These are phyloP conservation scores for Tachyglossus aculeatus DNA, from an alignment of 2,797 vertebrate species.

Conservation along the genomic window DNA sequence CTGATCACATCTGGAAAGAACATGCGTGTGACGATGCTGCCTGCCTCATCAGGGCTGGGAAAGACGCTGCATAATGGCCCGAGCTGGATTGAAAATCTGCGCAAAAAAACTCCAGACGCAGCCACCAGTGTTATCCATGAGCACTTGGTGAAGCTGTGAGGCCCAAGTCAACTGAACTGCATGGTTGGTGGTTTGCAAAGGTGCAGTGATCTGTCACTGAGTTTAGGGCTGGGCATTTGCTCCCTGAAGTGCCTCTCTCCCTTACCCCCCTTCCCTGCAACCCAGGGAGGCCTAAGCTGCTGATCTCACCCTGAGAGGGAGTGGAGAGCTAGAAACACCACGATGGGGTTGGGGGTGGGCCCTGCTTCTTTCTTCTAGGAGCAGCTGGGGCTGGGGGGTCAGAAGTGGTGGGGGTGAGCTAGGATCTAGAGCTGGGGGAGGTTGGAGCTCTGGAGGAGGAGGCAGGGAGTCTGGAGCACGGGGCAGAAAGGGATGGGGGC, in stretches of 20 bases:
- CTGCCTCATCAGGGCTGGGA: conserved; percentile 60
- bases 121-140: conserved; percentile 45
- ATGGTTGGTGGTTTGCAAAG: too few relatives aligned
- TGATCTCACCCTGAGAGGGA: background rate
- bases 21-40: conserved; percentile 72
- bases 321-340: background rate
- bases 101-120: conserved; percentile 68
- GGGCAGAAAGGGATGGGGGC: too few relatives aligned
- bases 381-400: too few relatives aligned
- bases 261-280: background rate
- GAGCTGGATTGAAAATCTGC: conserved; percentile 75
- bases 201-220: too few relatives aligned
- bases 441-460: too few relatives aligned
- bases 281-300: background rate
- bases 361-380: too few relatives aligned
- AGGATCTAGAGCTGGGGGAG: too few relatives aligned
- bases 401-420: too few relatives aligned
- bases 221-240: background rate
- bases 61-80: conserved; percentile 59
- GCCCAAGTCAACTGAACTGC: conserved; percentile 29
- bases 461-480: too few relatives aligned
- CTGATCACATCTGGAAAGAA: conserved; percentile 87
- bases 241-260: background rate
- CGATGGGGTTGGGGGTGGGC: too few relatives aligned
- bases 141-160: conserved; percentile 58